Base-by-base conservation (phyloP, 1,140 invertebrate genomes). In the Zaprionus capensis region DNA sequence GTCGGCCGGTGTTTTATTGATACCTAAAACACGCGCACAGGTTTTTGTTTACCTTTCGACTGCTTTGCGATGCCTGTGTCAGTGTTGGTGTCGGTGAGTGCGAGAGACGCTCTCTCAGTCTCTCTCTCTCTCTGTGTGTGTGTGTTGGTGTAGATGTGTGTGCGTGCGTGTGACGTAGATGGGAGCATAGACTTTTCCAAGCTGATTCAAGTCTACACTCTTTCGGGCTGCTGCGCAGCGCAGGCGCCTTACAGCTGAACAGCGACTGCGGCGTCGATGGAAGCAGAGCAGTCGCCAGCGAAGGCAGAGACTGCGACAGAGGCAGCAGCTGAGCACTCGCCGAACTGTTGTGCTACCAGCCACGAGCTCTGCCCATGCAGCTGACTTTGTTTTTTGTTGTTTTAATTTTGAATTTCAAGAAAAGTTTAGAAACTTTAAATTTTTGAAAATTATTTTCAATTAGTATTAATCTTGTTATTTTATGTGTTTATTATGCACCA, bases 31-130 rank as follows among this genome's bases (percentile, higher is more conserved):
- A 87, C 81, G 85, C 84, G 85, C 85, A 87, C 84, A 87, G 84
- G 84, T 87, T 88, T 87, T 87, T 87, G 84, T 87, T 87, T 87
- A 87, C 84, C 84, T 87, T 87, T 87, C 78, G 70, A 44, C 71
- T 78, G 76, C 55, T 38, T 68, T 44, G 41, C 53, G 58, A 34
- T 36, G 62, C 17, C 15, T 38, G 22, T 22, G 46, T 44, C 41
- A 31, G 55, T 61, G 44, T 15, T 36, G 7, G 15, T 61, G 22
- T 24, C 7, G 17, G 31, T 70, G 17, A 20, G 7, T 38, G 41
- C n/a, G 41, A 46, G 41, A 46, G 41, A 17, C n/a, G 15, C 20
- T 20, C 9, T 51, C 17, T 28, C 3, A 15, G 20, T 20, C 20
- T 44, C 11, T 12, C 2, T 28, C 28, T 9, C 28, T 28, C 28